A percentile compares a stretch with the other conserved stretches of the same genome.
Evolutionary conservation across 92 coral and sea anemone species (phyloP).

Genomic region (Epizoanthus rinbou): DNA sequence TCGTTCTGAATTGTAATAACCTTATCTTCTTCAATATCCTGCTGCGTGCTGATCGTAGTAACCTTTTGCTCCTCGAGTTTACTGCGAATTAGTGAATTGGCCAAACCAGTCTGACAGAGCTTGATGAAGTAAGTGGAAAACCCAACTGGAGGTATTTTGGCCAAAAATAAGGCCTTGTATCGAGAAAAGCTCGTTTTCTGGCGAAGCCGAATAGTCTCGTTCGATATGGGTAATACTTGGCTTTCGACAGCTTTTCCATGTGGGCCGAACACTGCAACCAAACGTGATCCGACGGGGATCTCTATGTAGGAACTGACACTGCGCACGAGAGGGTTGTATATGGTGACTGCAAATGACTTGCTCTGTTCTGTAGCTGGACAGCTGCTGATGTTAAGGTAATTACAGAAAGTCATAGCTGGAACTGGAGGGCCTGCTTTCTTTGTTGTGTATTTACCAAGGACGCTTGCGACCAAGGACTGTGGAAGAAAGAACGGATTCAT

Average conservation of each 20-base stretch:
- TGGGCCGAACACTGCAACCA: slow-evolving; percentile 71
- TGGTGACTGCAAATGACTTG: slow-evolving; percentile 78
- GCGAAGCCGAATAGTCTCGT: slow-evolving; percentile 72
- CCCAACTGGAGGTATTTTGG: slow-evolving; percentile 84
- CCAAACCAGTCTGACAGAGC: not conserved
- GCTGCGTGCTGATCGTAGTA: not conserved
- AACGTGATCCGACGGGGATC: slow-evolving; percentile 66
- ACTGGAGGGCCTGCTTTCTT: slow-evolving; percentile 57
- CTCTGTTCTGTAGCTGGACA: slow-evolving; percentile 78
- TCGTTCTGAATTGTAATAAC: slow-evolving; percentile 73
- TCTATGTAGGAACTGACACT: slow-evolving; percentile 63
- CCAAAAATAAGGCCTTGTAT: slow-evolving; percentile 75
- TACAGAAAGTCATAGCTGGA: slow-evolving; percentile 65
- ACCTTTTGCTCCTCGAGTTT: not conserved
- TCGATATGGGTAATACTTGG: slow-evolving; percentile 70
- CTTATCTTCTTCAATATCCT: slow-evolving; percentile 11
- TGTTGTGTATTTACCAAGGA: slow-evolving; percentile 64
- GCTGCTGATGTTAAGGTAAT: slow-evolving; percentile 89
- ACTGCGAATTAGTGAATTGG: slow-evolving; percentile 4
- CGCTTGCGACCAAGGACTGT: slow-evolving; percentile 72
- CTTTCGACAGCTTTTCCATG: slow-evolving; percentile 65
- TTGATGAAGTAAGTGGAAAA: slow-evolving; percentile 81
- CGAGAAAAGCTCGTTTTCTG: slow-evolving; percentile 58
- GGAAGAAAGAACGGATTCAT: not conserved
- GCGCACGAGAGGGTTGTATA: slow-evolving; percentile 89